A percentile compares a stretch with the other conserved stretches of the same genome.
These are phyloP conservation scores for Peromyscus californicus DNA, from an alignment of 2,113 vertebrate species.

Conservation along the genomic window DNA sequence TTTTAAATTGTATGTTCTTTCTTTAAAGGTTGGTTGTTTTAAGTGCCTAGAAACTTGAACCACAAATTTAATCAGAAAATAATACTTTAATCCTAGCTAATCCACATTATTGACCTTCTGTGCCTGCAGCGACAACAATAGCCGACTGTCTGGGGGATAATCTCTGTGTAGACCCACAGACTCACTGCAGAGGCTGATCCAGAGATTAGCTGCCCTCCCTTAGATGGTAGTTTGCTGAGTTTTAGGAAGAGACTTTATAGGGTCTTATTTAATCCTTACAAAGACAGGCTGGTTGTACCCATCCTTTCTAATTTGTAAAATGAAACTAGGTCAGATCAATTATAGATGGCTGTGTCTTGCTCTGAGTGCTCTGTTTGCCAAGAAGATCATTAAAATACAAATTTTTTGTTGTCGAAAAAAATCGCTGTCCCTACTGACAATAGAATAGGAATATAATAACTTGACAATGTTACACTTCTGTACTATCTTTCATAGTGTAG, in stretches of 20 bases:
- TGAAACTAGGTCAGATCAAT: constrained; percentile 70
- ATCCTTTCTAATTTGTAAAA: constrained; percentile 66
- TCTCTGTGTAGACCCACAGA: constrained; percentile 61
- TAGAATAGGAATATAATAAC: neutral
- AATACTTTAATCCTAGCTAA: constrained; percentile 85
- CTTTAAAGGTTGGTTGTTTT: constrained; percentile 73
- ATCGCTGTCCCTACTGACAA: neutral
- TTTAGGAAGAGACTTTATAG: constrained; percentile 50
- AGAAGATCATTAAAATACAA: constrained; percentile 27
- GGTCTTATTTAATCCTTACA: constrained; percentile 74
- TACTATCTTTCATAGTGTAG: neutral
- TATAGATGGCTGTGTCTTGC: constrained; percentile 45
- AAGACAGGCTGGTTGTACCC: constrained; percentile 34
- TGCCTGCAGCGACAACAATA: constrained; percentile 61
- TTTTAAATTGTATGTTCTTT: constrained; percentile 62
- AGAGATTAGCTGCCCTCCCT: constrained; percentile 67
- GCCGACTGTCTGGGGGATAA: constrained; percentile 67
- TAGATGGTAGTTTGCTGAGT: constrained; percentile 64
- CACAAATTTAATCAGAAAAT: constrained; percentile 85
- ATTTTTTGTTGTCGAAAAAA: constrained; percentile 53
- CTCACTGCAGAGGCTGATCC: constrained; percentile 44
- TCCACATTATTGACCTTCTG: constrained; percentile 84
- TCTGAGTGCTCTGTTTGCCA: constrained; percentile 17
- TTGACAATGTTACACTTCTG: neutral
- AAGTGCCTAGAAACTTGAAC: constrained; percentile 83